Evolutionary conservation across 2,113 vertebrate genomes (phyloP), one percentile per base, ranked within the genome.

Genomic region (Galeopterus variegatus): DNA sequence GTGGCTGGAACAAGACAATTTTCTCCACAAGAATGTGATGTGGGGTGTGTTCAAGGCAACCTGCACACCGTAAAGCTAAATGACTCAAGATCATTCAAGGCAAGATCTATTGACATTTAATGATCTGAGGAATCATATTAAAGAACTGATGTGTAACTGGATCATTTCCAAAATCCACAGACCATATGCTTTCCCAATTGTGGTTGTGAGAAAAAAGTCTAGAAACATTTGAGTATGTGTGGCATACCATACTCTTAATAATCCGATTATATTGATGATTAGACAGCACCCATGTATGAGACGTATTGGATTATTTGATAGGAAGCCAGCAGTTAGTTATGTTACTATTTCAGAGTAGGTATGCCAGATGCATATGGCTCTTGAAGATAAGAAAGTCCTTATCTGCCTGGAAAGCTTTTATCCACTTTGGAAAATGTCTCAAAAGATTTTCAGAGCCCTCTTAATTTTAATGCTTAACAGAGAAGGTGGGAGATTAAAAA

Each of bases 111-210:
- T 84, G 72, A 83, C 76, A 95, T 81, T 82, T 86, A 96, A 85
- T 83, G 88, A 94, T 41, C 76, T 90, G 36, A 93, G 50, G 50
- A 95, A 54, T 76, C 58, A 85, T 70, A 92, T 23, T 79, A 56
- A 73, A 92, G 89, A 77, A 70, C 36, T 67, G 58, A 75, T 48
- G 1, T 58, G 72, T 75, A 89, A 83, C 50, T 94, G 70, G 18
- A 85, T 90, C 84, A 90, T 96, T 95, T 65, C 82, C 76, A 88
- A 96, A 95, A 76, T 76, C 91, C 64, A 93, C 52, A 73, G 48
- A 77, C 72, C 91, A 85, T 70, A 92, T 65, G 88, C 70, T 93
- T 96, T 94, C 52, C 23, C 26, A 73, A 26, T 62, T 84, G 54
- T 56, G 5, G 48, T 56, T 62, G 33, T 60, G 48, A 92, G n/a